A percentile compares a stretch with the other conserved stretches of the same genome.
Conservation (phyloP, 2,888 invertebrate species). For the Meiosimyza platycephala region DNA sequence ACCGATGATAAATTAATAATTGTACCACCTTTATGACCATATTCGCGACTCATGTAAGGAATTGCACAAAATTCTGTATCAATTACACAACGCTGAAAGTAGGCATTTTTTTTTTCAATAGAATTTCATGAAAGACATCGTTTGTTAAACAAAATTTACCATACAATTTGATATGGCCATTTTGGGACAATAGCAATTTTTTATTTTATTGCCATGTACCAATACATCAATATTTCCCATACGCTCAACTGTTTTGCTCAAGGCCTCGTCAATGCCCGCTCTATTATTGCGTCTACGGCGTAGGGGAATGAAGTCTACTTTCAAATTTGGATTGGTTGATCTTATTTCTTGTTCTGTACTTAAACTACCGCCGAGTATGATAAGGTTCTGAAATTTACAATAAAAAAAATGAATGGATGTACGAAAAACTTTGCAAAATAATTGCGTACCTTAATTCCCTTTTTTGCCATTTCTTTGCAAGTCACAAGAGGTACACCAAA, state of each 20-base stretch:
- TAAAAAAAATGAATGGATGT: too few species aligned
- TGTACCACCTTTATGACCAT: conserved; percentile 60
- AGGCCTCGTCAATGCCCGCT: conserved; percentile 52
- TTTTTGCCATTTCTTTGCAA: too few species aligned
- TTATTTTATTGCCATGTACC: conserved; percentile 61
- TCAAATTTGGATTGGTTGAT: too few species aligned
- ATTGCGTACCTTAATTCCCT: too few species aligned
- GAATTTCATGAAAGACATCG: too few species aligned
- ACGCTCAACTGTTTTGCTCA: conserved; percentile 47
- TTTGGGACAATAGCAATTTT: conserved; percentile 55
- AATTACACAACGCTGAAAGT: conserved; percentile 54
- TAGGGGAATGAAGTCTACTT: too few species aligned
- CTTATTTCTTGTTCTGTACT: too few species aligned
- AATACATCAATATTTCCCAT: conserved; percentile 58
- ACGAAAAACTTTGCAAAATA: too few species aligned
- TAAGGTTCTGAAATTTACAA: too few species aligned
- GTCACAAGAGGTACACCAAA: too few species aligned
- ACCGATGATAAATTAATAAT: conserved; percentile 61
- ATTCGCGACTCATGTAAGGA: conserved; percentile 59
- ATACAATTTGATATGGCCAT: conserved; percentile 66
- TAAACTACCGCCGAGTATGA: too few species aligned
- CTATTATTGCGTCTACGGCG: conserved; percentile 39
- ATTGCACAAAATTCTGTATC: conserved; percentile 60
- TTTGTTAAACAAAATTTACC: conserved; percentile 59
- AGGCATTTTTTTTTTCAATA: not conserved